Percentiles rank a stretch among this genome's conserved stretches.
Evolutionary conservation across 2,797 vertebrate genomes (phyloP).

Genomic region (Danionella dracula): DNA sequence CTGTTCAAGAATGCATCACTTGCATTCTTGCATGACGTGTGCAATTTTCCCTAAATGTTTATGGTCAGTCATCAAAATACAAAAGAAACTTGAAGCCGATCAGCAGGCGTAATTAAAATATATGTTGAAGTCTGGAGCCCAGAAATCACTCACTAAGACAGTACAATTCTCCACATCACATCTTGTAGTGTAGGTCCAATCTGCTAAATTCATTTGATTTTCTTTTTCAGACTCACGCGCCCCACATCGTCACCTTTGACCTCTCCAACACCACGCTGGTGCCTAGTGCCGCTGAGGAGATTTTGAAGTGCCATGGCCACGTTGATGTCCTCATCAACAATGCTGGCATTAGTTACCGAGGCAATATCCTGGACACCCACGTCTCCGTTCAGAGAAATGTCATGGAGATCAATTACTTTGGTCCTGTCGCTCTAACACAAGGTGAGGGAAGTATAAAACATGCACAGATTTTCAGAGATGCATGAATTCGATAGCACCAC

Average conservation of each 20-base stretch:
- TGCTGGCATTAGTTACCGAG: constrained; percentile 91
- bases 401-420: constrained; percentile 98
- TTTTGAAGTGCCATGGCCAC: constrained; percentile 75
- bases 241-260: constrained; percentile 79
- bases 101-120: too few relatives aligned
- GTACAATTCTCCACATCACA: too few relatives aligned
- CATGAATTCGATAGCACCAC: too few relatives aligned
- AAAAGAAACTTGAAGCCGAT: too few relatives aligned
- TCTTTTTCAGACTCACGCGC: constrained; percentile 63
- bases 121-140: too few relatives aligned
- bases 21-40: too few relatives aligned
- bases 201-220: background rate
- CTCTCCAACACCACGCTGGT: constrained; percentile 70
- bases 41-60: too few relatives aligned
- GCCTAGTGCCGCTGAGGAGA: constrained; percentile 72
- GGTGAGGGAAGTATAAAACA: constrained; percentile 59
- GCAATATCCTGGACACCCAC: constrained; percentile 76
- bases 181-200: too few relatives aligned
- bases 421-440: constrained; percentile 94
- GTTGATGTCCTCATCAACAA: constrained; percentile 95
- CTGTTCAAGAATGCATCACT: background rate
- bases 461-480: too few relatives aligned
- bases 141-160: too few relatives aligned
- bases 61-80: too few relatives aligned
- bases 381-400: constrained; percentile 83